Percentiles rank a stretch among this genome's conserved stretches.
phyloP scores from a whole-genome alignment of 2,888 invertebrate species.

The Aphrophora alni region DNA sequence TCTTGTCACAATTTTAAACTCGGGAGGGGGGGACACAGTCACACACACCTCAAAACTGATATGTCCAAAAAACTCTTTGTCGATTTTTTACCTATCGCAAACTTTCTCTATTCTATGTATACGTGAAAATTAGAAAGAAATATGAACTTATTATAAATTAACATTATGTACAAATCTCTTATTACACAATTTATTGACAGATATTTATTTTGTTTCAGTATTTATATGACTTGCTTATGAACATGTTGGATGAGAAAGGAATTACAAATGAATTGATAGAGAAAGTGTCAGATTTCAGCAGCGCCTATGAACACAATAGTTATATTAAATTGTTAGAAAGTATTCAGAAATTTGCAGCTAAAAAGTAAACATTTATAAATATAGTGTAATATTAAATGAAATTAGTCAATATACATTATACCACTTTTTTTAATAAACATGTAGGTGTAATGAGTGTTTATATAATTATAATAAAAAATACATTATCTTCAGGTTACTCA shows the following conservation, averaged over 20 bases:
- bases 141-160: too few species aligned
- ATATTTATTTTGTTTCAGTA: constrained; percentile 67
- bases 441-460: background rate
- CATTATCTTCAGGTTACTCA: too few species aligned
- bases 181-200: too few species aligned
- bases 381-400: background rate
- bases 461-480: background rate
- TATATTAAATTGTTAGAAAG: constrained; percentile 89
- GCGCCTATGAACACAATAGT: constrained; percentile 89
- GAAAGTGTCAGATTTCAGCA: constrained; percentile 86
- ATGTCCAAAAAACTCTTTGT: too few species aligned
- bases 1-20: too few species aligned
- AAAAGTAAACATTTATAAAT: constrained; percentile 56
- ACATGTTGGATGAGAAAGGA: constrained; percentile 95
- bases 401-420: constrained; percentile 4
- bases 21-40: too few species aligned
- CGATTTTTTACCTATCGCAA: too few species aligned
- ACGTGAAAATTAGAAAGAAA: too few species aligned
- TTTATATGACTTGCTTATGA: constrained; percentile 93
- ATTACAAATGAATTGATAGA: constrained; percentile 91
- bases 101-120: too few species aligned
- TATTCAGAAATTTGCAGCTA: constrained; percentile 83
- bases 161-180: too few species aligned
- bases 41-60: too few species aligned
- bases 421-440: background rate